Percentiles rank a stretch among this genome's conserved stretches.
phyloP scores from a whole-genome alignment of 2,888 invertebrate species.

The Byasa hedistus region DNA sequence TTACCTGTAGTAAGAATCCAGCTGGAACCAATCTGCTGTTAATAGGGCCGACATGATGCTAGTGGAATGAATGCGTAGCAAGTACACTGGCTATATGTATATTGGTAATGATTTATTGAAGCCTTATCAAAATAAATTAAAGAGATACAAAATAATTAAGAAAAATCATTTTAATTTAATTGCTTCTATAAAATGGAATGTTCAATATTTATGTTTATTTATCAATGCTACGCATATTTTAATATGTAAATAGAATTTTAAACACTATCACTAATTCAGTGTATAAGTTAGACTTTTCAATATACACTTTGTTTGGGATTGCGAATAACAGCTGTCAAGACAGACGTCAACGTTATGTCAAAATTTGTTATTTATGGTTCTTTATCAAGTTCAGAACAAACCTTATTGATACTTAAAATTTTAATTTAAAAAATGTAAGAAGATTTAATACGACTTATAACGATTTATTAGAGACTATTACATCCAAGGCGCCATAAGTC shows the following conservation, averaged over 20 bases:
- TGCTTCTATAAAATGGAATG: not conserved
- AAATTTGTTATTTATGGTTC: too few relatives aligned
- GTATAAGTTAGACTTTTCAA: not conserved
- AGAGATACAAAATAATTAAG: not conserved
- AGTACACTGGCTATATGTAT: not conserved
- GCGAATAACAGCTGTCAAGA: not conserved
- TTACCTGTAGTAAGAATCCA: conserved; percentile 72
- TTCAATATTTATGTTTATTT: not conserved
- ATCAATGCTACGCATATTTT: not conserved
- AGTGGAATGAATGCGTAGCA: not conserved
- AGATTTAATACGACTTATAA: too few relatives aligned
- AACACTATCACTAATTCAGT: not conserved
- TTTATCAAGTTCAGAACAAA: too few relatives aligned
- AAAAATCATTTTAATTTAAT: not conserved
- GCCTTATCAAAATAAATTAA: conserved; percentile 4
- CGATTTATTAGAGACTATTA: too few relatives aligned
- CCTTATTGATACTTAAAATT: too few relatives aligned
- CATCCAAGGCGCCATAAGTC: too few relatives aligned
- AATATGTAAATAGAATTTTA: not conserved
- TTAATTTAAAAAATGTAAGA: too few relatives aligned
- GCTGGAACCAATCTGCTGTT: conserved; percentile 73
- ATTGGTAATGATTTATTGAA: not conserved
- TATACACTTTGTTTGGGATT: not conserved
- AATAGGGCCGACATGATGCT: conserved; percentile 69
- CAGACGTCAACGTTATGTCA: not conserved